Evolutionary conservation across 37 sponge, comb jelly and placozoan species (phyloP), one percentile per base, ranked within the genome.

Genomic region (Aplysina aerophoba): DNA sequence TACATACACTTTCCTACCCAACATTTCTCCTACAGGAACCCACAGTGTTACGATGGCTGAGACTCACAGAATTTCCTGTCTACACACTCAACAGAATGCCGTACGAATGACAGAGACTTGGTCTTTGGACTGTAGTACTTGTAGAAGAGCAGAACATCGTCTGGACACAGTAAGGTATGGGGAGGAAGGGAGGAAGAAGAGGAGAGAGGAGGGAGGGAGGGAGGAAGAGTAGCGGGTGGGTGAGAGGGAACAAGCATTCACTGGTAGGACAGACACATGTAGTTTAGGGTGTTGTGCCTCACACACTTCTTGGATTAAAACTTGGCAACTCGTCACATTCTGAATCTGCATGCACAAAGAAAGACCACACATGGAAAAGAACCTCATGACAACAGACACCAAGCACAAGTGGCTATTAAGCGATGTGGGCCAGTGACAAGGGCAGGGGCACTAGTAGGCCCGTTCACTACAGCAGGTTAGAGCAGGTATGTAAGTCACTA

Each of bases 111-210:
- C n/a, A 93, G 63, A 17, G 68, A 38, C 25, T 82, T 86, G 16
- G 58, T 88, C 67, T 54, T 30, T 11, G 92, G 93, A 37, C 95
- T 89, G 81, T 95, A 97, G 80, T 86, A 97, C 84, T 97, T 97
- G 86, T 86, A 87, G 72, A 97, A 97, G 15, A 97, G 83, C 59
- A 97, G 89, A 38, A 90, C 91, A 59, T 93, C 80, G 40, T 36
- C 92, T 90, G 64, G 11, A 62, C 27, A 11, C 27, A 13, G 4
- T n/a, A 11, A 13, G 12, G 64, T 13, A 27, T 4, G 64, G 12
- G 5, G 2, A 11, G 64, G 64, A 62, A 13, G 28, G 64, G 12
- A 11, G 64, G 12, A 27, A 27, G 24, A 4, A 62, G 64, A 13
- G 28, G 12, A 11, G 64, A 13, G 12, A 13, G 28, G 64, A 62